Conservation (phyloP, 2,113 vertebrate species). For the Mastomys coucha region DNA sequence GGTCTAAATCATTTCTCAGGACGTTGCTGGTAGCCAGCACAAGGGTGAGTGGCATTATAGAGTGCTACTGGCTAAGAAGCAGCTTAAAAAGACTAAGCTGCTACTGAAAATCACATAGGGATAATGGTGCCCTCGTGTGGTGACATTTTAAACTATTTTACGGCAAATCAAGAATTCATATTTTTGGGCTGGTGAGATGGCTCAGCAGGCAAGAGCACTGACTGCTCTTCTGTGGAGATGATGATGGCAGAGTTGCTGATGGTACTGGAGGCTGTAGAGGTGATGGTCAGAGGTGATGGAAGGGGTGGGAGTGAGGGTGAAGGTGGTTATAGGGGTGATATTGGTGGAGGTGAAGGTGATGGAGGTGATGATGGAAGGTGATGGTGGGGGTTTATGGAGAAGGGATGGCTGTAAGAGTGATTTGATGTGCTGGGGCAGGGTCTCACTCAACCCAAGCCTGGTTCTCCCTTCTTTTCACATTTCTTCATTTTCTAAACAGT, state of each 20-base stretch:
- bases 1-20: neutral
- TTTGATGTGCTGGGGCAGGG: neutral
- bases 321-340: neutral
- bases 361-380: neutral
- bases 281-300: neutral
- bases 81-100: neutral
- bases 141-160: neutral
- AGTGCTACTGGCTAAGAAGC: neutral
- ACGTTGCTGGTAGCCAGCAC: neutral
- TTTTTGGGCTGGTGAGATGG: no score
- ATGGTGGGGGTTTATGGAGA: neutral
- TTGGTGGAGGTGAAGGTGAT: neutral
- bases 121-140: neutral
- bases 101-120: neutral
- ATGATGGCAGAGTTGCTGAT: neutral
- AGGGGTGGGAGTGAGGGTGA: neutral
- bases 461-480: neutral
- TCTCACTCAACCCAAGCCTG: neutral
- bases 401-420: neutral
- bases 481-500: neutral
- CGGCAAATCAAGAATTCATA: neutral
- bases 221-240: no score
- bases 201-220: no score
- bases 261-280: neutral
- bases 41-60: neutral